Base-by-base conservation (phyloP, 2,888 invertebrate genomes). In the Hypolimnas misippus region DNA sequence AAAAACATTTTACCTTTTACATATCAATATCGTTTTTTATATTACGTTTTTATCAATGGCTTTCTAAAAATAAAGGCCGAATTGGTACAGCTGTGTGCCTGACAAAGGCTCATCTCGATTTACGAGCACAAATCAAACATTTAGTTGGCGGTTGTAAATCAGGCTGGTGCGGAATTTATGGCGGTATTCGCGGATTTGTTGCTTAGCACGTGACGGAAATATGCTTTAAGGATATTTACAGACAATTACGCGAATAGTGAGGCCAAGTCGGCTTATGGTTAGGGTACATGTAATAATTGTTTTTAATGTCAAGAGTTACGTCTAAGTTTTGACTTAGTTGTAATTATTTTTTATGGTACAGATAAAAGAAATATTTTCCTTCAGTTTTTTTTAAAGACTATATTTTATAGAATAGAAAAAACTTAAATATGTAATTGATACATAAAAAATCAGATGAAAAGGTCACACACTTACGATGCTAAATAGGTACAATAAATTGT, bases 61-160 rank as follows among this genome's bases (percentile, higher is more conserved):
- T 21, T 46, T 46, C 8, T 19, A 21, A 46, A 63, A 65, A 66
- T 57, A 70, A 72, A 69, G 60, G 53, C 50, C 55, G 63, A 58
- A 51, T 63, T 67, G 78, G 77, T 77, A 79, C 84, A 86, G 79
- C 83, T 86, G 84, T 70, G 79, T 68, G 69, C 59, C 75, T 84
- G 86, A 85, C 87, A 83, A 76, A 81, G 78, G 89, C 82, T 92
- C 86, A 91, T 90, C 91, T 89, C 89, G 87, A 92, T 92, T 89
- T 89, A 89, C 85, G 88, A 76, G 86, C 84, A 79, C 87, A 89
- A 89, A 89, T 89, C 89, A 89, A 89, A 89, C 87, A 89, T 89
- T 89, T 89, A 89, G 88, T 77, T 81, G 78, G 76, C 67, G 77
- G 83, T 78, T 78, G 89, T 91, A 92, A 92, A 92, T 91, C 91